Evolutionary conservation across 2,888 invertebrate genomes (phyloP), one percentile per base, ranked within the genome.

Genomic region (Dermolepida albohirtum): DNA sequence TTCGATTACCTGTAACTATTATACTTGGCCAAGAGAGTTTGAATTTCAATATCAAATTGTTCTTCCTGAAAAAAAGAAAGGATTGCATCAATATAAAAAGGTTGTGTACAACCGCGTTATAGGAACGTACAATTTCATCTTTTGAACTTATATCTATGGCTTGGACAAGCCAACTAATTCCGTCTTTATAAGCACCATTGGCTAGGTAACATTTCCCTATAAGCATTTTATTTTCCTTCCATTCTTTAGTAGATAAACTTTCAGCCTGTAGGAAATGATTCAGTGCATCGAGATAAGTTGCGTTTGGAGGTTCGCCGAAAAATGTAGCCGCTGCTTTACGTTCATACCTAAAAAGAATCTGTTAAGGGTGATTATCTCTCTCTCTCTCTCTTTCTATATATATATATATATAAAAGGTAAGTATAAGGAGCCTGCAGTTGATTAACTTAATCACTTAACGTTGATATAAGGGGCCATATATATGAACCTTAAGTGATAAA

Each of bases 251-350:
- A 27, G 84, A 82, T 49, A 88, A 77, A 54, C 81, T 80, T 72
- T 89, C 88, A 4, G 89, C 88, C 70, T 84, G 80, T 65, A 85
- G 72, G 70, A 89, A 87, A 75, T 86, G 81, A 12, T 80, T 76
- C 27, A 90, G 80, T 1, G 92, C 90, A 70, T 92, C 91, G 50
- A 87, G 84, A 64, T 86, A 85, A 0, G 88, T 87, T 1, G 88
- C 85, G 67, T 81, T 83, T 7, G 91, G 91, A n/a, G 88, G 87
- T 66, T 88, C 86, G 1, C 87, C 87, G 80, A 88, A 90, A 39
- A 92, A 77, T 5, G 90, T 85, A 5, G 88, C 81, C 5, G 92
- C 92, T 11, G 89, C 83, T 77, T 85, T 89, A 69, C 88, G 85
- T 78, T 92, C 90, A 64, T 90, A 79, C 90, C 90, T 91, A 39